Evolutionary conservation across 2,113 vertebrate species (phyloP), one percentile per base, ranked within the genome.

Genomic region (Ginglymostoma cirratum): DNA sequence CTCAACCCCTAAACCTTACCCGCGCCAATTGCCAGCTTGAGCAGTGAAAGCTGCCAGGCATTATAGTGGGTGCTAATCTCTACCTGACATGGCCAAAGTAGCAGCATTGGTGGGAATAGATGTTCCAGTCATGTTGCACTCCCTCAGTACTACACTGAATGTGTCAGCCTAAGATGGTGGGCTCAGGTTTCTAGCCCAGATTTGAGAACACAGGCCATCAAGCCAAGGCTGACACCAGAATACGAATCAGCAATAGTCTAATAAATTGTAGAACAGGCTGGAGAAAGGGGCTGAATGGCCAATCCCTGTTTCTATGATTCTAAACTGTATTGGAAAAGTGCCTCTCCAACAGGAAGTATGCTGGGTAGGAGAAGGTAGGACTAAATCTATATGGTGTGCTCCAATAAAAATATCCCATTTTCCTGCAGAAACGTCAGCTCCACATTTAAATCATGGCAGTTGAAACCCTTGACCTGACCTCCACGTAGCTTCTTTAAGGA

Each of bases 391-490:
- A 42, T 61, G 6, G 34, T 17, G 61, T 38, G 61, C 89, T 93
- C 89, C 89, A 93, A 93, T 66, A 95, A 95, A 95, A 95, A 95
- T 52, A 95, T 95, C 94, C 94, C 67, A 95, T 48, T 72, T 95
- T 70, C 94, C 94, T 95, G 67, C 94, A 72, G 94, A 72, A 94
- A 94, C 27, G 27, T 52, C 12, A 48, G 94, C 69, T 66, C 27
- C 67, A 95, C 24, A 34, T 70, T 95, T 95, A 95, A 95, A 52
- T 52, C 67, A 95, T 72, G 45, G 45, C 69, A 70, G 67, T 95
- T 52, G 67, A 95, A 95, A 72, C 94, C 94, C 69, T 34, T 76
- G 94, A 95, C 94, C 94, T 95, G 94, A 95, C 94, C 94, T 52
- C 94, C 45, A 48, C 42, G 72, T 95, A 95, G 69, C 94, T 95